Base-by-base conservation (phyloP, 2,113 vertebrate genomes). In the Cheilinus undulatus region DNA sequence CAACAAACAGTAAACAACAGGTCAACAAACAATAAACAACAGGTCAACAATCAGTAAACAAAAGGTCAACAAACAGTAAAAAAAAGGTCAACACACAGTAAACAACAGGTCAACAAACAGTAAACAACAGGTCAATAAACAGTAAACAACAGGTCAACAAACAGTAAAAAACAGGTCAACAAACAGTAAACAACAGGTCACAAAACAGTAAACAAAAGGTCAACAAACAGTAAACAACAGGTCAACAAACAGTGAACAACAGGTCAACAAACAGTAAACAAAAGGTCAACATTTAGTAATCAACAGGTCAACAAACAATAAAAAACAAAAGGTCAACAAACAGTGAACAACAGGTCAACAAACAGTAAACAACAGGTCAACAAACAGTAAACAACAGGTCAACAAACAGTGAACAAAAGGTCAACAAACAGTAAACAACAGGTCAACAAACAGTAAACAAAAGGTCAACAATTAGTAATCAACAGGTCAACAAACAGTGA, bases 211-310 rank as follows among this genome's bases (percentile, higher is more conserved):
- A 13, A 10, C n/a, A n/a, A n/a, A n/a, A n/a, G n/a, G n/a, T 49
- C 34, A 59, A 52, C 4, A 60, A 36, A 53, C 9, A 32, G 5
- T 7, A 26, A 22, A 62, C 2, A 40, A 15, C 6, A 57, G 0
- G n/a, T 23, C 1, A 23, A 14, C 6, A 7, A 7, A 2, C 24
- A 45, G n/a, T 10, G 9, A 62, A 45, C 67, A n/a, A n/a, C n/a
- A n/a, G n/a, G n/a, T n/a, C n/a, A n/a, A n/a, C n/a, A 36, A 61
- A 54, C 9, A 54, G n/a, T 4, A 52, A 40, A 79, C 40, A 38
- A 40, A n/a, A n/a, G n/a, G n/a, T n/a, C n/a, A n/a, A n/a, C n/a
- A n/a, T n/a, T n/a, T n/a, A n/a, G n/a, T n/a, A n/a, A n/a, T n/a
- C n/a, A n/a, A n/a, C 36, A 65, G 22, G 30, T 1, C 24, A 38